A percentile compares a stretch with the other conserved stretches of the same genome.
Conservation (phyloP, 2,797 vertebrate genomes). For the Setipinna tenuifilis region DNA sequence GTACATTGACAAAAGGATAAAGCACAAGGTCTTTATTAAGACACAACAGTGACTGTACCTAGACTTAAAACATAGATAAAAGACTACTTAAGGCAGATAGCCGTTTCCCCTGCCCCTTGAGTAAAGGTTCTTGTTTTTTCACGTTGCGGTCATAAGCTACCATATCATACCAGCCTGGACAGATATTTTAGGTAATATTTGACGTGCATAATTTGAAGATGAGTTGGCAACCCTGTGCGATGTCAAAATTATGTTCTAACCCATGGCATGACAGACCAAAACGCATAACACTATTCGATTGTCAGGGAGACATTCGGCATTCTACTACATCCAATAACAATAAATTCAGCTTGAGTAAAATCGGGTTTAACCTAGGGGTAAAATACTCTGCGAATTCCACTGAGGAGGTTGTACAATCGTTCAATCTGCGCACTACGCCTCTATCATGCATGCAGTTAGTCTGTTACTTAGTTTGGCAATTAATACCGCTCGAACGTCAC, state of each 20-base stretch:
- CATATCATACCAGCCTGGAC: neutral
- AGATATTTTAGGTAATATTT: neutral
- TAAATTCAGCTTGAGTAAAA: neutral
- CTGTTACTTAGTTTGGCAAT: conserved; percentile 40
- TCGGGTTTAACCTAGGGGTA: neutral
- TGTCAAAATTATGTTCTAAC: neutral
- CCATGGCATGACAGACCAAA: neutral
- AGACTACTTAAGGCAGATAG: neutral
- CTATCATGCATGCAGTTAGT: conserved; percentile 7
- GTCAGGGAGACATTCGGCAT: neutral
- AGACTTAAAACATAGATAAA: neutral
- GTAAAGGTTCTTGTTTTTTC: neutral
- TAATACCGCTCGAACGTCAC: conserved; percentile 31
- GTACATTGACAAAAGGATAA: neutral
- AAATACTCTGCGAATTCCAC: neutral
- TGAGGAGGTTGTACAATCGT: neutral
- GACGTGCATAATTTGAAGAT: neutral
- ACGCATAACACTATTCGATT: too few relatives aligned
- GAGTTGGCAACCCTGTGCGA: neutral
- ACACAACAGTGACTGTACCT: neutral
- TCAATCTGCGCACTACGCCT: neutral
- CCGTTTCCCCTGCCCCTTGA: neutral
- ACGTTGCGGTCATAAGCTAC: neutral
- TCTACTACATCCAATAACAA: neutral
- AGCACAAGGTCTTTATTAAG: neutral